Base-by-base conservation (phyloP, 1,140 invertebrate genomes). In the Elymnias hypermnestra region DNA sequence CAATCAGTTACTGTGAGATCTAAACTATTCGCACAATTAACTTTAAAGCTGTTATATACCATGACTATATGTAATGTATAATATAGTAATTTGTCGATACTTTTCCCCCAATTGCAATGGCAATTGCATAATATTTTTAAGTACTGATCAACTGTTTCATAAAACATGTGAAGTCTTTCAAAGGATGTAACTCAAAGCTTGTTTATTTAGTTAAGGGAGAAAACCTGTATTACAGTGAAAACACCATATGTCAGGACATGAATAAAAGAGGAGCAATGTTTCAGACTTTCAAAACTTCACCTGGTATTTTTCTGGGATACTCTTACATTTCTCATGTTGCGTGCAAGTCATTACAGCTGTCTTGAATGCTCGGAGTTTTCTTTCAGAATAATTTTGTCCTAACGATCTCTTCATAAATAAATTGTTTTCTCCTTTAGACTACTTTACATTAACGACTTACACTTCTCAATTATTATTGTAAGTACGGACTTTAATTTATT, bases 181-280 rank as follows among this genome's bases (percentile, higher is more conserved):
- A 77, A 83, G 79, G 70, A 74, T 53, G 60, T 63, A 70, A 72
- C 70, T 82, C 67, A 70, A 78, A 74, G 75, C 67, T 75, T 81
- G 72, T 83, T 83, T 83, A 82, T 83, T 83, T 83, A 74, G 75
- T 83, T 83, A 71, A 54, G 60, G 58, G 78, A 82, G 73, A 82
- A 83, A 83, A 73, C 67, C 65, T 76, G 76, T 73, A 83, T 71
- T 72, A 74, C 73, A 63, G 53, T 63, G 57, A 57, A 67, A 69
- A 67, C 68, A 67, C 72, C 79, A 83, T 70, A 83, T 82, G 79
- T 83, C 72, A 77, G 67, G 68, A 35, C 67, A 83, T 83, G 79
- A 83, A 83, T 83, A 83, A 83, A 82, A 83, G 63, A 83, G 78
- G 65, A 79, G 70, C 73, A 69, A 74, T 78, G 71, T 74, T 74